phyloP scores from a whole-genome alignment of 2,113 vertebrate genomes.

The Lota lota region DNA sequence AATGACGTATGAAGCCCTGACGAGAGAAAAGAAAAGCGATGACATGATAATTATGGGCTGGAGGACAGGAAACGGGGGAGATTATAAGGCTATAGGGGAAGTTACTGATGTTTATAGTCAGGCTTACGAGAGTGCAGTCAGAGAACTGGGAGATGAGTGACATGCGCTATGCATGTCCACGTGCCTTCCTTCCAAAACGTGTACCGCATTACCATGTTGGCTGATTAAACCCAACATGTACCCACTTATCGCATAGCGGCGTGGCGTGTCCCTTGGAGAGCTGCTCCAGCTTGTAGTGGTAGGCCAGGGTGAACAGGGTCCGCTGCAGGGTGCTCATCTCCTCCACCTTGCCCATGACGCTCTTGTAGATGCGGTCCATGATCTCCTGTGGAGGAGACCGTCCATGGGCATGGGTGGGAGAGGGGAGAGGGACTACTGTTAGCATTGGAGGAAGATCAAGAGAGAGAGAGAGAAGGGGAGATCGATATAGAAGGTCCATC shows the following conservation, averaged over 20 bases:
- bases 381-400: slow-evolving; percentile 79
- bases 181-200: not conserved
- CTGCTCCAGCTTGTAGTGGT: slow-evolving; percentile 98
- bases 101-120: not conserved
- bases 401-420: too few relatives aligned
- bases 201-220: too few relatives aligned
- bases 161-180: not conserved
- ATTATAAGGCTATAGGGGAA: too few relatives aligned
- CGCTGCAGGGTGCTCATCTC: slow-evolving; percentile 86
- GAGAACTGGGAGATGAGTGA: not conserved
- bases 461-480: not conserved
- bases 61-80: not conserved
- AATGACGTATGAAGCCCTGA: not conserved
- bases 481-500: not conserved
- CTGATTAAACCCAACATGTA: not conserved
- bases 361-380: slow-evolving; percentile 96
- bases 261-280: slow-evolving; percentile 83
- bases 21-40: not conserved
- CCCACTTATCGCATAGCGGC: slow-evolving; percentile 87
- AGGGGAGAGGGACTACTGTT: not conserved
- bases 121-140: too few relatives aligned
- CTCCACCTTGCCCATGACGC: slow-evolving; percentile 90
- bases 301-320: slow-evolving; percentile 88
- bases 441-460: not conserved
- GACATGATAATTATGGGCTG: not conserved